A percentile compares a stretch with the other conserved stretches of the same genome.
Conservation (phyloP, 2,113 vertebrate genomes). For the Hippocampus abdominalis region DNA sequence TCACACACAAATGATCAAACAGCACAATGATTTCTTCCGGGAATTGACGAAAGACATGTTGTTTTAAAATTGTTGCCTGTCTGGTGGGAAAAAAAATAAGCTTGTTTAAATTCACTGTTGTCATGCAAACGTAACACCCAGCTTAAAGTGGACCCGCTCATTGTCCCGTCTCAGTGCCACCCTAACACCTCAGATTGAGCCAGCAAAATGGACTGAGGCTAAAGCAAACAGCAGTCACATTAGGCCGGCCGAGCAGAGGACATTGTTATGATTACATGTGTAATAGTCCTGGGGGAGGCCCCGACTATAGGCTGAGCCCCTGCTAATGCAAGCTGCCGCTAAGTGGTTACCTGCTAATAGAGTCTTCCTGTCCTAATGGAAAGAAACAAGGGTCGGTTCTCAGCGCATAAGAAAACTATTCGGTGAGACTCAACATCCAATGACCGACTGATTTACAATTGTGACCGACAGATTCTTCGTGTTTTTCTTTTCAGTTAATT, state of each 20-base stretch:
- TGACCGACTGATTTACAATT: constrained; percentile 19
- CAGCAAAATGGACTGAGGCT: constrained; percentile 34
- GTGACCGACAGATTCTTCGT: not conserved
- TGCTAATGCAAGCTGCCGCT: constrained; percentile 63
- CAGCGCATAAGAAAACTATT: constrained; percentile 22
- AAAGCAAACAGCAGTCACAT: constrained; percentile 66
- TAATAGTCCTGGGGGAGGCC: constrained; percentile 70
- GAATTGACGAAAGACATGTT: not conserved
- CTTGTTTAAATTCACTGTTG: not conserved
- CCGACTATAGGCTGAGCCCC: constrained; percentile 32
- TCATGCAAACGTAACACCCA: not conserved
- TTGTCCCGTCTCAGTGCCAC: constrained; percentile 12
- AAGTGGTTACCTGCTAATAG: constrained; percentile 70
- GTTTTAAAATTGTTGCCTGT: not conserved
- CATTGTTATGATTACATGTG: constrained; percentile 69
- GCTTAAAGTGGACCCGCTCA: not conserved
- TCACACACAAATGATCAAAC: too few relatives aligned
- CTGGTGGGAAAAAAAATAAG: not conserved
- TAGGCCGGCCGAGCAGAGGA: constrained; percentile 58
- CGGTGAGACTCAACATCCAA: constrained; percentile 27
- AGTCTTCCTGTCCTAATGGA: constrained; percentile 68
- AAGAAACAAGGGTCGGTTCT: constrained; percentile 50
- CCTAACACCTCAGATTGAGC: constrained; percentile 47
- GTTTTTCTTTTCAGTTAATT: not conserved
- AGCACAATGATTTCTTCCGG: not conserved